Base-by-base conservation (phyloP, 2,113 vertebrate genomes). In the Ornithorhynchus anatinus region DNA sequence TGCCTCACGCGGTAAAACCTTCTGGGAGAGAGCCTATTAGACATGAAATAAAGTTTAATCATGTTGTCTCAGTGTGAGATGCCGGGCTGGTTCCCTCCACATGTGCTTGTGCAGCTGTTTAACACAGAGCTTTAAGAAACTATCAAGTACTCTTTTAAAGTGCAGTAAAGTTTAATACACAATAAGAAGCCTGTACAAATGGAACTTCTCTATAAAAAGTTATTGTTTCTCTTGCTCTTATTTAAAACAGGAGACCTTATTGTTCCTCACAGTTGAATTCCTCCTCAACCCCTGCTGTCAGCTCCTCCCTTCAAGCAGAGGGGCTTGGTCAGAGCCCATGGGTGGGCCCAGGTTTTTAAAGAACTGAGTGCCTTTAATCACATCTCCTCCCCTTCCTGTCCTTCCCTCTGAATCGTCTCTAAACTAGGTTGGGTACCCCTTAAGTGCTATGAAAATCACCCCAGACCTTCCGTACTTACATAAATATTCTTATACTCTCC, bases 131-230 rank as follows among this genome's bases (percentile, higher is more conserved):
- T 86, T 81, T 61, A 38, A 72, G 69, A 85, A 88, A 65, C 70
- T 59, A 77, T 59, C 63, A 77, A 59, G 68, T 16, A 42, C 70
- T 67, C 73, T 88, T 80, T n/a, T 69, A 71, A 86, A 77, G 75
- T 73, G 45, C 58, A 32, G 40, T 72, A 78, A 83, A 80, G 80
- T 80, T 75, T 69, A 77, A 67, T 69, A 65, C 53, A 23, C 73
- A 58, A 37, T 40, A 56, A 59, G 66, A 68, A 82, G 73, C 79
- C 75, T 52, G 12, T 77, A 71, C 40, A 71, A 82, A 75, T 52
- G 35, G 60, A 70, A 69, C 51, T 53, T 59, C 16, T 10, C 77
- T 47, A 35, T 80, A 76, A 77, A 77, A 80, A 62, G 3, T 43
- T 69, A 72, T 47, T 38, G 42, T 59, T 69, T 80, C 63, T 70